Evolutionary conservation across 2,113 vertebrate species (phyloP), one percentile per base, ranked within the genome.

Genomic region (Callithrix jacchus): DNA sequence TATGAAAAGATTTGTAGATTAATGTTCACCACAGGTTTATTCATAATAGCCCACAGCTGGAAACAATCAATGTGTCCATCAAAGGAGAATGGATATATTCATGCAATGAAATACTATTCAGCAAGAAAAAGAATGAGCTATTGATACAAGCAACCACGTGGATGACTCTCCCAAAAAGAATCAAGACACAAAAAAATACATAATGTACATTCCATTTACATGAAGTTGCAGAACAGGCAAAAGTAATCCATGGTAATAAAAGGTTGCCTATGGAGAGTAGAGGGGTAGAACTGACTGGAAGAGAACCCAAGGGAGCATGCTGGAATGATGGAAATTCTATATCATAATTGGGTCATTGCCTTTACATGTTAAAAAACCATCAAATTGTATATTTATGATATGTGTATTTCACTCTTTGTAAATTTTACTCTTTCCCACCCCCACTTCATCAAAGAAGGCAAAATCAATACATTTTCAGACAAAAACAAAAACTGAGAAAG

Each of bases 401-500:
- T 91, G 11, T 56, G 32, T 37, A 81, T 73, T 90, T 95, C 54
- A 74, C 40, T 56, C 12, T 77, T 49, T 25, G 4, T 45, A 87
- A 80, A 37, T 79, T 91, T 87, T 83, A 91, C 37, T 73, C 37
- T 83, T 66, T 42, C n/a, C 25, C 9, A n/a, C 3, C 8, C 12
- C 21, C 32, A 23, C n/a, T 37, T 25, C 52, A 58, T 71, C 35
- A 81, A 5, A 32, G 61, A 90, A 93, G 70, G 37, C 37, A 91
- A 94, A 94, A 90, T 64, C 64, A 58, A 77, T 56, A 82, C 1
- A 85, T 94, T 74, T 85, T 80, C 47, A 92, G 73, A 30, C 25
- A 93, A 94, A 95, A 68, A 61, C 54, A 88, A 61, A 42, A 93
- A 37, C 70, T 71, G 23, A 74, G 13, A 54, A 94, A 94, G 45